Percentiles rank a stretch among this genome's conserved stretches.
Evolutionary conservation across 2,113 vertebrate species (phyloP).

Genomic region (Uria lomvia): DNA sequence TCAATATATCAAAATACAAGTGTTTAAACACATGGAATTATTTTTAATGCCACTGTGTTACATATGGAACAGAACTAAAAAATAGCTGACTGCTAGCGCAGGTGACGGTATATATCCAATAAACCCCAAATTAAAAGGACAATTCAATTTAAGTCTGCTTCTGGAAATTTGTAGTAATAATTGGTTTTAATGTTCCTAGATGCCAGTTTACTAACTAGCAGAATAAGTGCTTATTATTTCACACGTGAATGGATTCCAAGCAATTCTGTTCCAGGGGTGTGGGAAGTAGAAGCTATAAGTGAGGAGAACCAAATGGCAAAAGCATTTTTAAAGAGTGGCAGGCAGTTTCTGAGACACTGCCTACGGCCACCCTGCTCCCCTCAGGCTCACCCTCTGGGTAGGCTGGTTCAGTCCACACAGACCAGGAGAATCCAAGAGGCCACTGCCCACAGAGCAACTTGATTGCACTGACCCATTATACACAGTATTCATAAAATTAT

Average conservation of each 20-base stretch:
- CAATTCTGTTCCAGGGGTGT: not conserved
- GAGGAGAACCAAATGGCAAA: not conserved
- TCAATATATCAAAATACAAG: not conserved
- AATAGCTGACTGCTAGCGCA: not conserved
- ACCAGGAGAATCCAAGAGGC: not conserved
- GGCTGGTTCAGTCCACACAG: accelerated
- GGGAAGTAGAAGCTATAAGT: not conserved
- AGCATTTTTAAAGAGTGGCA: not conserved
- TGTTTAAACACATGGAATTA: not conserved
- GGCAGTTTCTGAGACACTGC: not conserved
- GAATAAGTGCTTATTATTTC: not conserved
- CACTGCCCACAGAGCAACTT: accelerated
- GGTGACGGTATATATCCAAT: not conserved
- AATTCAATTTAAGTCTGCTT: not conserved
- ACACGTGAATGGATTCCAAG: accelerated
- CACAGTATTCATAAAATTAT: not conserved
- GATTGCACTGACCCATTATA: accelerated
- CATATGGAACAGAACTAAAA: not conserved
- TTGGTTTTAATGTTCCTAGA: not conserved
- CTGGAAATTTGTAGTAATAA: not conserved
- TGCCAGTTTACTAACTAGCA: not conserved
- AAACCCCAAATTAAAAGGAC: not conserved
- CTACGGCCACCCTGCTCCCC: not conserved
- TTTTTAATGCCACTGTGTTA: not conserved
- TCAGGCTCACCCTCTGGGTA: not conserved